These are phyloP conservation scores for Ageneiosus marmoratus DNA, from an alignment of 2,113 vertebrate species.

Conservation along the genomic window DNA sequence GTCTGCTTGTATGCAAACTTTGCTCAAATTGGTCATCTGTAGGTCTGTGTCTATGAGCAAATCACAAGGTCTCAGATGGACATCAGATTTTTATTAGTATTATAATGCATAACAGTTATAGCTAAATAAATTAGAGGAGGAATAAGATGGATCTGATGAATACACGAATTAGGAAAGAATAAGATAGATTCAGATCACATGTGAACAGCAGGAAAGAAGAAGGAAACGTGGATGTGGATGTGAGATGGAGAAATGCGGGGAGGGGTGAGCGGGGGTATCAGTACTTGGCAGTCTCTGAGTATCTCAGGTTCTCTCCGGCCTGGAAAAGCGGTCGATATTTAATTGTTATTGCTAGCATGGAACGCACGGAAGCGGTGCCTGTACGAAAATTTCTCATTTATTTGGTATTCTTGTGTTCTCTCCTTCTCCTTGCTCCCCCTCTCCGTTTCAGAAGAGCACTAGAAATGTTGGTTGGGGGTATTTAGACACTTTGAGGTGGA, in stretches of 20 bases:
- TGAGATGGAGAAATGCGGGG: slow-evolving; percentile 65
- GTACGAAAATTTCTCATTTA: slow-evolving; percentile 87
- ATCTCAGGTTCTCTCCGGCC: slow-evolving; percentile 84
- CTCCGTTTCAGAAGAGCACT: slow-evolving; percentile 60
- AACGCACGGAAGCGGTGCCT: slow-evolving; percentile 83
- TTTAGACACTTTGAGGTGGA: slow-evolving; percentile 66
- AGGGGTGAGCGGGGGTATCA: slow-evolving; percentile 60
- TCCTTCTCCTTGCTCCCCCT: slow-evolving; percentile 63
- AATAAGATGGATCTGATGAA: slow-evolving; percentile 5
- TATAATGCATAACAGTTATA: not conserved
- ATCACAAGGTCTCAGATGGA: not conserved
- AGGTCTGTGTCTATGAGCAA: not conserved
- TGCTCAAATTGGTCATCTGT: not conserved
- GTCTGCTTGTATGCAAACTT: not conserved
- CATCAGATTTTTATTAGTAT: not conserved
- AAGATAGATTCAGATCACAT: slow-evolving; percentile 65
- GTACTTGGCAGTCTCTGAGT: slow-evolving; percentile 84
- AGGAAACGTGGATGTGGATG: slow-evolving; percentile 67
- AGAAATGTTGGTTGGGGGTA: slow-evolving; percentile 54
- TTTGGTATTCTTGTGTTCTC: slow-evolving; percentile 86
- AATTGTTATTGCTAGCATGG: slow-evolving; percentile 92
- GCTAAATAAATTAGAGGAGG: not conserved
- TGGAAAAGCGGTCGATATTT: slow-evolving; percentile 86
- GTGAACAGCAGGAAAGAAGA: slow-evolving; percentile 59
- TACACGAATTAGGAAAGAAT: slow-evolving; percentile 65